Evolutionary conservation across 1,140 invertebrate genomes (phyloP).

Genomic region (Drosophila rufa): DNA sequence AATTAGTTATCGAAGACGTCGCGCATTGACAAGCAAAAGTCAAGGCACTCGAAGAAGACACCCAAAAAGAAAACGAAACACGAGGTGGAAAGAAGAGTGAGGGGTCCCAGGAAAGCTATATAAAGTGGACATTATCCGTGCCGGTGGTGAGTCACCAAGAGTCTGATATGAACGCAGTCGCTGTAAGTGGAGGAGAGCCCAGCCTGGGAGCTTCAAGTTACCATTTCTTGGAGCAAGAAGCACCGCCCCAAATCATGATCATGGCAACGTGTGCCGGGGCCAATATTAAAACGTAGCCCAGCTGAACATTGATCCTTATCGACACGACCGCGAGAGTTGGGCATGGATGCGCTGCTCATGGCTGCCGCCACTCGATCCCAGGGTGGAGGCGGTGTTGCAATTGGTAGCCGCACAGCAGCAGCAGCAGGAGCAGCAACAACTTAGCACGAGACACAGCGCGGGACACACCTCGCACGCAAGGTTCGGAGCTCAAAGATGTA

Average conservation of each 20-base stretch:
- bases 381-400: slow-evolving; percentile 39
- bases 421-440: slow-evolving; percentile 63
- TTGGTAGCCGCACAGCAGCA: slow-evolving; percentile 75
- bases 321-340: slow-evolving; percentile 51
- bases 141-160: slow-evolving; percentile 38
- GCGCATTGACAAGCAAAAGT: slow-evolving; percentile 81
- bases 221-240: slow-evolving; percentile 1
- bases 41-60: slow-evolving; percentile 75
- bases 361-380: slow-evolving; percentile 17
- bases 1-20: slow-evolving; percentile 83
- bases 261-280: slow-evolving; percentile 56
- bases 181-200: neutral
- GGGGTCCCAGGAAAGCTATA: slow-evolving; percentile 32
- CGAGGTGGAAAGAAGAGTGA: slow-evolving; percentile 3
- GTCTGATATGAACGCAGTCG: neutral
- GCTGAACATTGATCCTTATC: slow-evolving; percentile 82
- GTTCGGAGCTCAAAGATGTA: slow-evolving; percentile 13
- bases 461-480: slow-evolving; percentile 26
- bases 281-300: slow-evolving; percentile 74
- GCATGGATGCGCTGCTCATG: slow-evolving; percentile 11
- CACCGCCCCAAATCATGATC: slow-evolving; percentile 78
- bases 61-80: slow-evolving; percentile 55
- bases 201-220: neutral
- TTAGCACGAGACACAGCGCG: slow-evolving; percentile 68
- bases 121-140: slow-evolving; percentile 51